phyloP scores from a whole-genome alignment of 2,113 vertebrate genomes.

The Chitala chitala region DNA sequence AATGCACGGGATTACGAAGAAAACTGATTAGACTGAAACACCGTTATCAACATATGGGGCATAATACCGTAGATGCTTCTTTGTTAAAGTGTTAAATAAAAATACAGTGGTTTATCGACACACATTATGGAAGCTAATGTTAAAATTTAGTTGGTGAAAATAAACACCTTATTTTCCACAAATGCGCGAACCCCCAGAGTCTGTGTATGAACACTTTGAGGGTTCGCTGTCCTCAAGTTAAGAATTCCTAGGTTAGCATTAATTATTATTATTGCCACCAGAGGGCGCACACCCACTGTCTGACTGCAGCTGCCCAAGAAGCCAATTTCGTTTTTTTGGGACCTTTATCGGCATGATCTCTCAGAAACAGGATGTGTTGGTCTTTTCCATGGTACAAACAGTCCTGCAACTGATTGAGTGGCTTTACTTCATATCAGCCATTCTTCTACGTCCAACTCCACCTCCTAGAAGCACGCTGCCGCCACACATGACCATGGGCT shows the following conservation, averaged over 20 bases:
- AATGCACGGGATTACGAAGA: no score
- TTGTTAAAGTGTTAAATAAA: no score
- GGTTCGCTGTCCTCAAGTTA: background rate
- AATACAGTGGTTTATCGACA: no score
- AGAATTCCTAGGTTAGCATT: background rate
- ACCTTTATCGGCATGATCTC: conserved; percentile 37
- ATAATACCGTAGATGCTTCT: no score
- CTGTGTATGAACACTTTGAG: no score
- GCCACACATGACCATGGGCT: background rate
- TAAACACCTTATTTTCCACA: no score
- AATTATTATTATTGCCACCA: conserved; percentile 26
- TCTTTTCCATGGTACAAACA: conserved; percentile 40
- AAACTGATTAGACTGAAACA: no score
- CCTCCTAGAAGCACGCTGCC: background rate
- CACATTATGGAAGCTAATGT: no score
- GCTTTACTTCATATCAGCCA: conserved; percentile 45
- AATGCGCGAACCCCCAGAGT: no score
- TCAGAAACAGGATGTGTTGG: conserved; percentile 44
- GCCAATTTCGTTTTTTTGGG: conserved; percentile 30
- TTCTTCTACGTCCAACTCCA: conserved; percentile 16
- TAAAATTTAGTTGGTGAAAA: no score
- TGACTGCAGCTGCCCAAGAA: background rate
- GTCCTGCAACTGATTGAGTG: conserved; percentile 36
- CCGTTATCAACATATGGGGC: no score
- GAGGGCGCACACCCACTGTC: conserved; percentile 24